Evolutionary conservation across 2,888 invertebrate species (phyloP), one percentile per base, ranked within the genome.

Genomic region (Malthinus flaveolus): DNA sequence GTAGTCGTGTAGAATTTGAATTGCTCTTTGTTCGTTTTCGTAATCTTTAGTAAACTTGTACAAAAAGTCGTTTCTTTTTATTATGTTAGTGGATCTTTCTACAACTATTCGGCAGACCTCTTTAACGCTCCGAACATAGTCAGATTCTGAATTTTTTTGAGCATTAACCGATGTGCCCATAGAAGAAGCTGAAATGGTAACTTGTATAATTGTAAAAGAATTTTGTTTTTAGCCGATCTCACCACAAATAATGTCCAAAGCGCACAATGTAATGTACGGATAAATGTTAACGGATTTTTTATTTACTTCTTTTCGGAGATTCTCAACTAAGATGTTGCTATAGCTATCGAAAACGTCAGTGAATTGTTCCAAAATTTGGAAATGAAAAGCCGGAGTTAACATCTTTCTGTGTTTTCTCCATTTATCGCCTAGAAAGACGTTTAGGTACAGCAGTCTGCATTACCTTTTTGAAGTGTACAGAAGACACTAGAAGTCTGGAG

Each of bases 111-210:
- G 58, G 45, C 71, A 70, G 64, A 73, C 67, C 51, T 82, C 82
- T 76, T 86, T 85, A 33, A 92, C 86, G 9, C 89, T 87, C 68
- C 81, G 80, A 0, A 91, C 89, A 72, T 92, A 93, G 65, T 85
- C 83, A 0, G 88, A 87, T 63, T 89, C 83, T 6, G 81, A 80
- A 70, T 88, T 80, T 4, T 79, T 79, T 73, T 93, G 92, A 0
- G 91, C 90, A 71, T 89, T 81, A 0, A 91, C 79, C 23, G 84
- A 83, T 7, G 86, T 84, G 0, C 93, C 94, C 93, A 94, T 93
- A 5, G 35, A 35, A 11, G 10, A n/a, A n/a, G 35, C 35, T 35
- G n/a, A 35, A 35, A 35, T 6, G 5, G n/a, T 8, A 5, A 23
- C 1, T 12, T 15, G n/a, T 32, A 23, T 23, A 23, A 23, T 23